These are phyloP conservation scores for Epizoanthus scotinus DNA, from an alignment of 92 coral and sea anemone species.

Conservation along the genomic window DNA sequence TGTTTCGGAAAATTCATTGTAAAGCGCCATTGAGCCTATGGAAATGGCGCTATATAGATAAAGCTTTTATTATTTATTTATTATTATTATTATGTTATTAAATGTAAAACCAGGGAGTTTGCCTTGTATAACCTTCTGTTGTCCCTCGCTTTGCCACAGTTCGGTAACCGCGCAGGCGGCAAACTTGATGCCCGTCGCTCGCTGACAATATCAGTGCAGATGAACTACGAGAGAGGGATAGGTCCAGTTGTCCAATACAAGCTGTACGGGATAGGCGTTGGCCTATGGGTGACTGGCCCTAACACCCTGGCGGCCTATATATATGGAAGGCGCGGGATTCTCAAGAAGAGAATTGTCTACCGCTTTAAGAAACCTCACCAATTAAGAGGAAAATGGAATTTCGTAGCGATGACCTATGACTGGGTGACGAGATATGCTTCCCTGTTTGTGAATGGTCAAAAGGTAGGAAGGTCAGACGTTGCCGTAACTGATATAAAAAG, in stretches of 20 bases:
- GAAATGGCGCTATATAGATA: no score
- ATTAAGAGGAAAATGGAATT: constrained; percentile 57
- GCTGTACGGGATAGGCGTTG: constrained; percentile 70
- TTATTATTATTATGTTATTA: no score
- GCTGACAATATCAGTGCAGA: constrained; percentile 73
- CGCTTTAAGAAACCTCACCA: constrained; percentile 18
- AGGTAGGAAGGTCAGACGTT: constrained; percentile 42
- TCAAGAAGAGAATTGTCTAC: constrained; percentile 49
- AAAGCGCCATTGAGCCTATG: no score
- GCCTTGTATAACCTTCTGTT: not conserved
- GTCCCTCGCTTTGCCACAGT: constrained; percentile 14
- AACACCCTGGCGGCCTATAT: constrained; percentile 55
- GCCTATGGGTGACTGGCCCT: constrained; percentile 60
- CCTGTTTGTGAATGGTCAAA: constrained; percentile 67
- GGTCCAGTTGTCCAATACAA: constrained; percentile 82
- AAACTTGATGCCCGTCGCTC: constrained; percentile 70
- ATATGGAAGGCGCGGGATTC: constrained; percentile 58
- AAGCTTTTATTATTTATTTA: no score
- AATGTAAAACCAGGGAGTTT: not conserved
- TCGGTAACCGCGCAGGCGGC: constrained; percentile 60
- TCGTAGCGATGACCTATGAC: constrained; percentile 73
- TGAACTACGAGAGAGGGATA: constrained; percentile 44
- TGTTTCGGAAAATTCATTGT: no score
- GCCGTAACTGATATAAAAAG: no score
- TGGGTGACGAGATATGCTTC: constrained; percentile 50